These are phyloP conservation scores for Gyps fulvus DNA, from an alignment of 2,113 vertebrate species.

Conservation along the genomic window DNA sequence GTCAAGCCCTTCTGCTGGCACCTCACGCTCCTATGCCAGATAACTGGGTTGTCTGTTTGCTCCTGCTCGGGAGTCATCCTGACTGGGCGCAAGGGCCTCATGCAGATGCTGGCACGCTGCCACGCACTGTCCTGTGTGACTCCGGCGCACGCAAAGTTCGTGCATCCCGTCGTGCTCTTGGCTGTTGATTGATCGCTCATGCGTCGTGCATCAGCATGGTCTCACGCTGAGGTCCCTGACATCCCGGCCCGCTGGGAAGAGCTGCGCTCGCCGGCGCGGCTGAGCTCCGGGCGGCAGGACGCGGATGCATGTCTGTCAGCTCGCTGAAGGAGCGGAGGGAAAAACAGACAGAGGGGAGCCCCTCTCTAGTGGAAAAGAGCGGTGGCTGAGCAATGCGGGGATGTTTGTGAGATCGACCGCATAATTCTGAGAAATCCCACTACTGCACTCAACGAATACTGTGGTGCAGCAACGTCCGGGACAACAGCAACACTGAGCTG, in stretches of 20 bases:
- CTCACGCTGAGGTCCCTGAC: background rate
- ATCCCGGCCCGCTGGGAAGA: background rate
- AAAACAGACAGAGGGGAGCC: background rate
- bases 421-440: background rate
- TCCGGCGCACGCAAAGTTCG: accelerated
- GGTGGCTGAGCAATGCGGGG: background rate
- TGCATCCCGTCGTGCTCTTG: background rate
- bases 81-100: background rate
- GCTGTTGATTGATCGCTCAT: background rate
- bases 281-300: background rate
- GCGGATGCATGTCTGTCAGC: accelerated
- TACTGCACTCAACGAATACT: accelerated
- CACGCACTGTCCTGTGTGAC: accelerated
- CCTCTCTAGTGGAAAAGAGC: background rate
- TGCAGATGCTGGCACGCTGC: background rate
- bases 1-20: background rate
- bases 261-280: accelerated
- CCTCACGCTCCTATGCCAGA: background rate
- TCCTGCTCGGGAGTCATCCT: background rate
- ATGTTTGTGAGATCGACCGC: accelerated
- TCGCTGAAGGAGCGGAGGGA: background rate
- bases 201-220: accelerated
- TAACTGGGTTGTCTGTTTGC: background rate
- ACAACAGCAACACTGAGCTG: background rate
- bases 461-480: accelerated